A percentile compares a stretch with the other conserved stretches of the same genome.
Conservation (phyloP, 2,888 invertebrate genomes). For the Ditylenchus weischeri region DNA sequence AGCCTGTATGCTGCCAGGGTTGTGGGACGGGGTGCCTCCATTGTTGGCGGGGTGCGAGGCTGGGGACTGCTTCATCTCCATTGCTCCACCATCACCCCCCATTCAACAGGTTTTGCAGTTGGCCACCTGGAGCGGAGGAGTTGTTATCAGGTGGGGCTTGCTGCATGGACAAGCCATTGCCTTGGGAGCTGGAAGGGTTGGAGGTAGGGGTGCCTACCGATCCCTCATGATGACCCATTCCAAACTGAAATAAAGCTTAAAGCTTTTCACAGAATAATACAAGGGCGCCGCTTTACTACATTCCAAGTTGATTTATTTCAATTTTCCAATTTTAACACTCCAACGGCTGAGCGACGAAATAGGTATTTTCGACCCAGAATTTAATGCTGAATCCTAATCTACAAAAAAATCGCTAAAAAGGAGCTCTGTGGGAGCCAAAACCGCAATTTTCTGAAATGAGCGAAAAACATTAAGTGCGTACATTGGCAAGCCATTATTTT, state of each 20-base stretch:
- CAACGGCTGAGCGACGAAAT: too few species aligned
- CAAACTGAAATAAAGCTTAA: slow-evolving; percentile 30
- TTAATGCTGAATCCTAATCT: too few species aligned
- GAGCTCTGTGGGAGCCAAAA: too few species aligned
- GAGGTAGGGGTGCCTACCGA: slow-evolving; percentile 22
- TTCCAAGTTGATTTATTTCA: too few species aligned
- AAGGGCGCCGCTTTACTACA: too few species aligned
- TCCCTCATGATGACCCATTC: slow-evolving; percentile 28
- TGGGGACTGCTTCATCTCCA: slow-evolving; percentile 47
- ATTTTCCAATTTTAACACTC: too few species aligned
- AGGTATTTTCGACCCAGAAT: too few species aligned
- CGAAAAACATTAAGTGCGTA: too few species aligned
- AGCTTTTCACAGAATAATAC: not conserved
- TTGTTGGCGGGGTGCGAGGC: slow-evolving; percentile 35
- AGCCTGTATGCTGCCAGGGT: slow-evolving; percentile 26
- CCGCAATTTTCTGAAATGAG: too few species aligned
- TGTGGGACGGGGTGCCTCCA: slow-evolving; percentile 31
- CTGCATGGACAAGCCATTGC: slow-evolving; percentile 12
- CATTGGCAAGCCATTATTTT: too few species aligned
- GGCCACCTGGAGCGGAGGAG: slow-evolving; percentile 9
- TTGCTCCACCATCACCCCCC: slow-evolving; percentile 30
- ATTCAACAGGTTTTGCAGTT: slow-evolving; percentile 30
- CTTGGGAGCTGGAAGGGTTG: slow-evolving; percentile 17
- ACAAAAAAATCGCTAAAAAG: too few species aligned
- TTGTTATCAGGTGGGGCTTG: slow-evolving; percentile 11